A percentile compares a stretch with the other conserved stretches of the same genome.
Evolutionary conservation across 2,797 vertebrate genomes (phyloP).

Genomic region (Hirundo rustica): DNA sequence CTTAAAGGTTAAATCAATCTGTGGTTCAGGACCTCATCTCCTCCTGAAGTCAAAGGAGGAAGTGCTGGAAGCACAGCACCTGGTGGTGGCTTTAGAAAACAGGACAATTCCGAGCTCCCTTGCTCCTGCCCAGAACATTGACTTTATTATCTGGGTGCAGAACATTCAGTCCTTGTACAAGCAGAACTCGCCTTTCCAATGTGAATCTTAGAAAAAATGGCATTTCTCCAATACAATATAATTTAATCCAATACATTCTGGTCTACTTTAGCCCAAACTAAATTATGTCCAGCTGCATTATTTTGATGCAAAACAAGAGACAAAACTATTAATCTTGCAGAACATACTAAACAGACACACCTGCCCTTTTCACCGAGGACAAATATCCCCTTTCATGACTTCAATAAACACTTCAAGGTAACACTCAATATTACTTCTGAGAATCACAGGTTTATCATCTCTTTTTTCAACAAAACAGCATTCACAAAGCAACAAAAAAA

Average conservation of each 20-base stretch:
- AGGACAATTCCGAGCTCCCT: neutral
- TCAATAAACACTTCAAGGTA: neutral
- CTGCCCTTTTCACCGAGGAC: slow-evolving; percentile 27
- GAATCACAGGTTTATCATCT: neutral
- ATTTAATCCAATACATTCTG: neutral
- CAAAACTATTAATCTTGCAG: neutral
- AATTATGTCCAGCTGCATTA: neutral
- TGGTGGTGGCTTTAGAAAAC: neutral
- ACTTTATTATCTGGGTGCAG: neutral
- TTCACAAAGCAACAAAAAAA: neutral
- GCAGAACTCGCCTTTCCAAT: neutral
- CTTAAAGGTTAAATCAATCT: neutral
- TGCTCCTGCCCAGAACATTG: neutral
- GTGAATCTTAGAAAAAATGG: neutral
- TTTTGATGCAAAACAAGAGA: neutral
- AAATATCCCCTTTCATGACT: slow-evolving; percentile 16
- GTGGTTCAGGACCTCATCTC: neutral
- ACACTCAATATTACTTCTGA: neutral
- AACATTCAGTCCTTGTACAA: neutral
- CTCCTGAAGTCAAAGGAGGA: neutral
- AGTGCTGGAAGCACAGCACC: neutral
- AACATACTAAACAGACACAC: neutral
- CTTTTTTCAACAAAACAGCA: neutral
- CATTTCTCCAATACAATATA: neutral
- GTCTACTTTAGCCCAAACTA: neutral